Conservation (phyloP, 2,888 invertebrate genomes). For the Ectemnius cavifrons region DNA sequence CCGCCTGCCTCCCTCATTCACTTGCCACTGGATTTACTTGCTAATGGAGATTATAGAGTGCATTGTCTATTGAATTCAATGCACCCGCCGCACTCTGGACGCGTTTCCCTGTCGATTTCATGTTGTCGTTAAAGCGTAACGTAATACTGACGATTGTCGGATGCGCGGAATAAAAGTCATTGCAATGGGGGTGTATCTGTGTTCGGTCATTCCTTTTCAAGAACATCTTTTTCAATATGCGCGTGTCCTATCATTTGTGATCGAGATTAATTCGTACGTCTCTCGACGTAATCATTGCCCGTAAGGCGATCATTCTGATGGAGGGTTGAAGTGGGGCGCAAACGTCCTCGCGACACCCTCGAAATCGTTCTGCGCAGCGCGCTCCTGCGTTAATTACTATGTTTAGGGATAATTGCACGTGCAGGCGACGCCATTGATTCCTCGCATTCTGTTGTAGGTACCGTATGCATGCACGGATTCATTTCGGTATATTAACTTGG, state of each 20-base stretch:
- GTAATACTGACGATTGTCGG: too few relatives aligned
- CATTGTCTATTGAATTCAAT: background rate
- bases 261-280: slow-evolving; percentile 52
- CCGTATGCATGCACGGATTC: slow-evolving; percentile 22
- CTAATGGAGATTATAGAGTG: slow-evolving; percentile 4
- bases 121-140: too few relatives aligned
- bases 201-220: too few relatives aligned
- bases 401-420: slow-evolving; percentile 66
- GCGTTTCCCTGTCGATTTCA: too few relatives aligned
- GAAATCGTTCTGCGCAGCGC: slow-evolving; percentile 51
- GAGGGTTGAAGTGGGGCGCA: slow-evolving; percentile 60
- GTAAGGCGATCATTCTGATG: slow-evolving; percentile 62
- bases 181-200: too few relatives aligned
- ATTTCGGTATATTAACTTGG: slow-evolving; percentile 32
- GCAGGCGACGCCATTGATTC: slow-evolving; percentile 45
- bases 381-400: slow-evolving; percentile 65
- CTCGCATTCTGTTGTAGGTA: slow-evolving; percentile 41
- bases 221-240: background rate
- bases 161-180: too few relatives aligned
- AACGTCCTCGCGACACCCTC: slow-evolving; percentile 63
- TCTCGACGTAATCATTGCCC: slow-evolving; percentile 58
- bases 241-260: slow-evolving; percentile 38
- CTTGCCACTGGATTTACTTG: background rate
- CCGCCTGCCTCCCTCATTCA: slow-evolving; percentile 1
- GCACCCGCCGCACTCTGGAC: background rate